phyloP scores from a whole-genome alignment of 2,888 invertebrate species.

The Phortica okadai region DNA sequence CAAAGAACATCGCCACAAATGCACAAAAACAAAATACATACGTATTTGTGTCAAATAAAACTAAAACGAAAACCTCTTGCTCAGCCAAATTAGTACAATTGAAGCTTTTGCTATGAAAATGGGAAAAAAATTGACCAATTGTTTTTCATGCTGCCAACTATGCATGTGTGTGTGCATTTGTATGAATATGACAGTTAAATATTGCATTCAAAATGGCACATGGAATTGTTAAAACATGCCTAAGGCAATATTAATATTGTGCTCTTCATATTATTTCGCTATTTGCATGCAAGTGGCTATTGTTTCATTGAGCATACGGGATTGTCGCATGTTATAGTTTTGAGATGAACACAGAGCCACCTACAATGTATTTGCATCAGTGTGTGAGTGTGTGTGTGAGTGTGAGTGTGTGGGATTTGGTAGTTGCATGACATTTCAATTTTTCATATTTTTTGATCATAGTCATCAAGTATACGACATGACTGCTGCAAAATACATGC shows the following conservation, averaged over 20 bases:
- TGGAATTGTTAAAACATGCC: constrained; percentile 66
- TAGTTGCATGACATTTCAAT: constrained; percentile 57
- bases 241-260: constrained; percentile 63
- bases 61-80: too few species aligned
- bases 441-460: constrained; percentile 54
- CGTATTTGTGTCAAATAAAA: too few species aligned
- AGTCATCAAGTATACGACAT: not conserved
- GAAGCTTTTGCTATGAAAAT: not conserved
- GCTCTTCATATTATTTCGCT: constrained; percentile 67
- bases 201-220: constrained; percentile 46
- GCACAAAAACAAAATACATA: too few species aligned
- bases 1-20: too few species aligned
- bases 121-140: not conserved
- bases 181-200: constrained; percentile 67
- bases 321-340: not conserved
- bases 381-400: constrained; percentile 8
- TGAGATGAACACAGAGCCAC: constrained; percentile 29
- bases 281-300: constrained; percentile 64
- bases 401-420: constrained; percentile 15
- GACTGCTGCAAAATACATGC: not conserved
- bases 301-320: constrained; percentile 44
- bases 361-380: constrained; percentile 16
- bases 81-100: too few species aligned
- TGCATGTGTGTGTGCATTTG: constrained; percentile 38
- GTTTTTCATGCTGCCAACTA: not conserved